Evolutionary conservation across 2,797 vertebrate species (phyloP).

Genomic region (Sebastes flavidus): DNA sequence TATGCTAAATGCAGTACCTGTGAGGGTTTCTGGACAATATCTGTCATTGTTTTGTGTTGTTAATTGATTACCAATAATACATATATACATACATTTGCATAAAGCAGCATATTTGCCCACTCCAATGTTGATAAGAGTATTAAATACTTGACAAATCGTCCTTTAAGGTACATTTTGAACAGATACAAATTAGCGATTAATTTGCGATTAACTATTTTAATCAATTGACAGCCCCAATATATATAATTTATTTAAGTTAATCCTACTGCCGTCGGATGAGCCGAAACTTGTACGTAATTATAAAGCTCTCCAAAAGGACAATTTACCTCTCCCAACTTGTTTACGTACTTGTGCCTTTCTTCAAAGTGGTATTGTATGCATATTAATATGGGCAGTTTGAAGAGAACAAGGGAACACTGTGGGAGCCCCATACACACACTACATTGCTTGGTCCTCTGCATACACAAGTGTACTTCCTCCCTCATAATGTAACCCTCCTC

Average conservation of each 20-base stretch:
- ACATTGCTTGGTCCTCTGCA: background rate
- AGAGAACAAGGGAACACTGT: background rate
- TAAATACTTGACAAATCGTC: too few relatives aligned
- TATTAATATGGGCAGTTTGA: background rate
- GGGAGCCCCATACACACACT: background rate
- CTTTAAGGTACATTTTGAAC: too few relatives aligned
- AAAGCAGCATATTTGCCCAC: too few relatives aligned
- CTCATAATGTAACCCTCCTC: constrained; percentile 27
- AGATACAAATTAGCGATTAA: too few relatives aligned
- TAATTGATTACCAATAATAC: too few relatives aligned
- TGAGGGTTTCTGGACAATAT: too few relatives aligned
- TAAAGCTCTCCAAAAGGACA: background rate
- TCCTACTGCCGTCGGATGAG: background rate
- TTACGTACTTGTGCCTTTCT: background rate
- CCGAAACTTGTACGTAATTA: background rate
- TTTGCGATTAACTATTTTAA: too few relatives aligned
- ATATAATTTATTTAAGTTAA: background rate
- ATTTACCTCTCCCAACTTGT: background rate
- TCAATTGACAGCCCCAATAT: too few relatives aligned
- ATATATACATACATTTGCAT: too few relatives aligned
- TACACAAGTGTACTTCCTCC: constrained; percentile 27
- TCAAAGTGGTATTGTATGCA: background rate
- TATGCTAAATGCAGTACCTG: too few relatives aligned
- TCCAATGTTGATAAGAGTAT: too few relatives aligned
- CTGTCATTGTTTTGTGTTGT: too few relatives aligned